Evolutionary conservation across 2,113 vertebrate genomes (phyloP), one percentile per base, ranked within the genome.

Genomic region (Ancistrus triradiatus): DNA sequence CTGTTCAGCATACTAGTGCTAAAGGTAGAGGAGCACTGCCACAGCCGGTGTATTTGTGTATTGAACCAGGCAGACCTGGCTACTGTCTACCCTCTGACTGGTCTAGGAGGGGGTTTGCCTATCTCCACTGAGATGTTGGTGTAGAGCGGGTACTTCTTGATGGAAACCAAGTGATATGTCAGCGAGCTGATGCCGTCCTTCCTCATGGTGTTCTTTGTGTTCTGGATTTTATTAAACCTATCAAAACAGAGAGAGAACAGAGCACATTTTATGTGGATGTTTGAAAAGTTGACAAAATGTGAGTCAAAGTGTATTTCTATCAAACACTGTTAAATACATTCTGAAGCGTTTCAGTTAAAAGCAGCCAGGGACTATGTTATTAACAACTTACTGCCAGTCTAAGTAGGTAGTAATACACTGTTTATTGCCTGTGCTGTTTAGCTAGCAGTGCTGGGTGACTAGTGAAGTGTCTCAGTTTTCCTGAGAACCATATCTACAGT

Each of bases 171-270:
- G 58, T 84, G 91, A 84, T 98, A 98, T 77, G 87, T 90, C 80
- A 98, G 87, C 0, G 93, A 91, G 75, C 91, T 93, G 77, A 98
- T 98, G 72, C 96, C 96, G 0, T 98, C 96, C 69, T 90, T 91
- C 79, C 91, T 94, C 96, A 98, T 98, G 0, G 93, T 97, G 90
- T 93, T 90, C 89, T 97, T 98, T 2, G 96, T 98, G 84, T 98
- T 98, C 79, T 98, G 95, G 76, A 98, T 98, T 88, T 97, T 97
- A 78, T 91, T 97, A 81, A 98, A 98, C 78, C 96, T 98, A 80
- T 44, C 1, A 13, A 68, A 38, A 63, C 28, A 65, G 66, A 75
- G 33, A 63, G 53, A 58, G 35, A 40, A 7, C 19, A n/a, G n/a
- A n/a, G n/a, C n/a, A n/a, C n/a, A n/a, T n/a, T n/a, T n/a, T n/a